A percentile compares a stretch with the other conserved stretches of the same genome.
Evolutionary conservation across 2,888 invertebrate species (phyloP).

Genomic region (Steinernema scapterisci): DNA sequence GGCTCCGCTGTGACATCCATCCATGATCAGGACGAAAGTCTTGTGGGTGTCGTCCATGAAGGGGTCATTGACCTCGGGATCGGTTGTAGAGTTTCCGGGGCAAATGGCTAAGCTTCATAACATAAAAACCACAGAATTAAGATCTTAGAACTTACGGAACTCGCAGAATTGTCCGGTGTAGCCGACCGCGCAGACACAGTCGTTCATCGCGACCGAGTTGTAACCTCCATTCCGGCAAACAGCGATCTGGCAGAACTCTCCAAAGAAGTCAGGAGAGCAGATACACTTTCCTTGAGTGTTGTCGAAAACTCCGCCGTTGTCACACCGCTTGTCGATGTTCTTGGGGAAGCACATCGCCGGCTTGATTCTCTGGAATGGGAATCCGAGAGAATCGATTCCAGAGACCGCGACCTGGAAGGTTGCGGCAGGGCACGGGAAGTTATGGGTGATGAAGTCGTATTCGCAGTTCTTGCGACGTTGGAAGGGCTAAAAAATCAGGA

Average conservation of each 20-base stretch:
- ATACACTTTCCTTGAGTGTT: conserved; percentile 42
- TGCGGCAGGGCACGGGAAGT: conserved; percentile 45
- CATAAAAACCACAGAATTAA: too few relatives aligned
- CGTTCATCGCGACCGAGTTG: conserved; percentile 36
- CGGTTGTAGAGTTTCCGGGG: conserved; percentile 6
- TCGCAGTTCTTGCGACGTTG: conserved; percentile 44
- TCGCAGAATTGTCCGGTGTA: conserved; percentile 50
- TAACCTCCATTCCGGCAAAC: conserved; percentile 45
- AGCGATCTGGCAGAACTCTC: conserved; percentile 44
- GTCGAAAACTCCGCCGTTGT: conserved; percentile 51
- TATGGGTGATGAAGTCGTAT: conserved; percentile 48
- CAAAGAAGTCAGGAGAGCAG: conserved; percentile 48
- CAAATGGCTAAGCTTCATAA: conserved; percentile 44
- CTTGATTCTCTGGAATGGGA: conserved; percentile 51
- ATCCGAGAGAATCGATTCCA: conserved; percentile 52
- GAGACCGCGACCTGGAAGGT: conserved; percentile 34
- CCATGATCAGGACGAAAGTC: conserved; percentile 49
- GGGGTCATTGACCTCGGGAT: conserved; percentile 36
- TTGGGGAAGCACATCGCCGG: conserved; percentile 47
- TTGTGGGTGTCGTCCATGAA: conserved; percentile 35
- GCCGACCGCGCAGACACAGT: conserved; percentile 42
- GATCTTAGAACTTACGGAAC: conserved; percentile 45
- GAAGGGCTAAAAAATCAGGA: conserved; percentile 27
- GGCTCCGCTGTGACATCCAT: conserved; percentile 46
- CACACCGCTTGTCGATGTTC: conserved; percentile 43